Percentiles rank a stretch among this genome's conserved stretches.
Evolutionary conservation across 2,888 invertebrate genomes (phyloP).

Genomic region (Osedax frankpressi): DNA sequence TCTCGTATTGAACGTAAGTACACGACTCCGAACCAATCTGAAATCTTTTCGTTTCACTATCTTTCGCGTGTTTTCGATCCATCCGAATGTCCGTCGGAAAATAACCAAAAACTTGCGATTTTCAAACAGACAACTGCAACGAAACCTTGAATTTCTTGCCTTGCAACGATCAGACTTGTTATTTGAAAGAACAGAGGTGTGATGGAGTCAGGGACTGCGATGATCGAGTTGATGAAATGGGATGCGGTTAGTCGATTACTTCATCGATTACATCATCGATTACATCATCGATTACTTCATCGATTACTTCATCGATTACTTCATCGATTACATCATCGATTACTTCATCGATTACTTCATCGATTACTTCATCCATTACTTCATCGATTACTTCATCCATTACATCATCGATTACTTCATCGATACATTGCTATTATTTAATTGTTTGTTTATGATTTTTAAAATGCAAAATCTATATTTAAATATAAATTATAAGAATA

Average conservation of each 20-base stretch:
- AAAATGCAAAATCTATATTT: too few species aligned
- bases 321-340: not conserved
- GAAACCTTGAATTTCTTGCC: conserved; percentile 57
- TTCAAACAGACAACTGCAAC: conserved; percentile 31
- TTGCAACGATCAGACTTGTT: conserved; percentile 60
- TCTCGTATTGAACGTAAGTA: conserved; percentile 34
- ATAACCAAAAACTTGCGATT: too few species aligned
- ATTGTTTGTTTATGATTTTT: too few species aligned
- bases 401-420: too few species aligned
- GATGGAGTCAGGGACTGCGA: conserved; percentile 70
- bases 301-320: not conserved
- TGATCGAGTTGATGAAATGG: conserved; percentile 44
- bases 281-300: not conserved
- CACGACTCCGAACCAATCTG: too few species aligned
- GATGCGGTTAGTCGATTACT: conserved; percentile 27
- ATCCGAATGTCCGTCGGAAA: too few species aligned
- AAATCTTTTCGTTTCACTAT: too few species aligned
- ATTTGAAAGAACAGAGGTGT: conserved; percentile 61
- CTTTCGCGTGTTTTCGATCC: too few species aligned
- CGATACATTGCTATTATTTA: too few species aligned
- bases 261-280: not conserved
- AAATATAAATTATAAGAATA: too few species aligned
- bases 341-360: not conserved
- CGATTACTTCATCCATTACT: too few species aligned
- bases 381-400: too few species aligned